Conservation (phyloP, 2,797 vertebrate genomes). For the Merluccius polli region DNA sequence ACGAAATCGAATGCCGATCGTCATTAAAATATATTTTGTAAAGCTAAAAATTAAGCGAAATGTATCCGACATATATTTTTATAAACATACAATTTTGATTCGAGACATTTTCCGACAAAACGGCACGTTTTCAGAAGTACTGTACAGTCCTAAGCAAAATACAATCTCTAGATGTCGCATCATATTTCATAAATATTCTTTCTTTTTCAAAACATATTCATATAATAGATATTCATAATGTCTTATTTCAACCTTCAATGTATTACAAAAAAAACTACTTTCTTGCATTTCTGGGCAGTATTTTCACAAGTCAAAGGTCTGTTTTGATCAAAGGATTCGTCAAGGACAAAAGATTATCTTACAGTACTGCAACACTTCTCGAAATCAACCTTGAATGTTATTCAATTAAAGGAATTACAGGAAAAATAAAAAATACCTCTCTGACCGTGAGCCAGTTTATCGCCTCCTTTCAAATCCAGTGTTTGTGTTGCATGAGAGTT, state of each 20-base stretch:
- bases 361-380: neutral
- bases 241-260: neutral
- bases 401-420: neutral
- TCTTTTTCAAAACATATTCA: neutral
- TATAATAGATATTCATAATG: neutral
- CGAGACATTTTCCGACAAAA: neutral
- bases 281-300: neutral
- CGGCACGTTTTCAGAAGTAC: neutral
- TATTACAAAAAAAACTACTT: neutral
- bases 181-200: neutral
- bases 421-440: neutral
- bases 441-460: neutral
- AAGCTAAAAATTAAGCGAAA: neutral
- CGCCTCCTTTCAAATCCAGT: neutral
- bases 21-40: neutral
- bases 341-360: neutral
- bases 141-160: neutral
- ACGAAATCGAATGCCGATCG: neutral
- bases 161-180: neutral
- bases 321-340: neutral
- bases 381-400: neutral
- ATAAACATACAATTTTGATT: neutral
- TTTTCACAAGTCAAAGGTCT: neutral
- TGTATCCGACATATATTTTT: neutral
- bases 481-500: neutral